Conservation (phyloP, 1,140 invertebrate genomes). For the Drosophila sproati region DNA sequence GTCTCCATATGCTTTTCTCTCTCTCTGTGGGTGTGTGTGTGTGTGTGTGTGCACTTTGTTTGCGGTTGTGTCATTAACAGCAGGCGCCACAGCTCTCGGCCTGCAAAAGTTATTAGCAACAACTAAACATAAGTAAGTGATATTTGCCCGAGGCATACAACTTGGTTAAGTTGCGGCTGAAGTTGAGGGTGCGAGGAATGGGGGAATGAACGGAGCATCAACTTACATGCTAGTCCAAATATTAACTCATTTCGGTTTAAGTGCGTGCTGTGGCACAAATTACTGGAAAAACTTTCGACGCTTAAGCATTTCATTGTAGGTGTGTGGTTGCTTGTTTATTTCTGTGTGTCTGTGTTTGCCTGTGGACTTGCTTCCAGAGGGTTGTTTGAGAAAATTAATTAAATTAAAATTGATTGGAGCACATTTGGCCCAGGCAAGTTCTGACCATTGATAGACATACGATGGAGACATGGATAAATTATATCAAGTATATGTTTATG, state of each 20-base stretch:
- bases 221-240: constrained; percentile 67
- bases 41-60: constrained; percentile 72
- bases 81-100: constrained; percentile 68
- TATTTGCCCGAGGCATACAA: constrained; percentile 65
- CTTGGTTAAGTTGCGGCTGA: constrained; percentile 23
- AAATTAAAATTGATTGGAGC: constrained; percentile 76
- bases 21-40: constrained; percentile 18
- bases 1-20: constrained; percentile 4
- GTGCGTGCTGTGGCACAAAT: constrained; percentile 45
- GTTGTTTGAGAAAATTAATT: constrained; percentile 67
- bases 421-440: constrained; percentile 54
- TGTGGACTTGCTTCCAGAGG: constrained; percentile 27
- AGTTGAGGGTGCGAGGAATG: background rate
- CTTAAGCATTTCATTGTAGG: constrained; percentile 40
- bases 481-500: constrained; percentile 31
- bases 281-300: constrained; percentile 62
- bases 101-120: constrained; percentile 74
- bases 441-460: constrained; percentile 3
- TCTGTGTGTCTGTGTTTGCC: constrained; percentile 19
- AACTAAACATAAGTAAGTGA: constrained; percentile 78
- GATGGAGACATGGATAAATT: constrained; percentile 15
- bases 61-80: constrained; percentile 82
- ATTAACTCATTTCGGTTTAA: constrained; percentile 77
- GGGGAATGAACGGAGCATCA: constrained; percentile 5
- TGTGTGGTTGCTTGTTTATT: constrained; percentile 11